phyloP scores from a whole-genome alignment of 2,113 vertebrate genomes.

The Mormoops blainvillei region DNA sequence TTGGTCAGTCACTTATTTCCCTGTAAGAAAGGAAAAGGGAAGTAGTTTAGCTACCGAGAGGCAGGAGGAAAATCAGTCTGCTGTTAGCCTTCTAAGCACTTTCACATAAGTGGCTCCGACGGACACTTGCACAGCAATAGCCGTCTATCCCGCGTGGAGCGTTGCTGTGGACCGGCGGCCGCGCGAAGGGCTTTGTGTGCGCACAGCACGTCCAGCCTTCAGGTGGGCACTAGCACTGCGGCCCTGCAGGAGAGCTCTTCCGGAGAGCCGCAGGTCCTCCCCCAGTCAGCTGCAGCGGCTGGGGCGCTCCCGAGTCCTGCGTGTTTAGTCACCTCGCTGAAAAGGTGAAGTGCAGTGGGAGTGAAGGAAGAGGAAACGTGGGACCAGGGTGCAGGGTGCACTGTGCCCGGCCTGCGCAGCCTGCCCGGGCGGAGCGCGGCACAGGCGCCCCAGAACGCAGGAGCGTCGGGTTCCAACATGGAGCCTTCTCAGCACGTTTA shows the following conservation, averaged over 20 bases:
- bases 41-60: slow-evolving; percentile 23
- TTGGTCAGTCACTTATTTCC: slow-evolving; percentile 35
- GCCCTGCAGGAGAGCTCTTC: not conserved
- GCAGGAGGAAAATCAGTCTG: not conserved
- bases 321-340: not conserved
- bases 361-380: not conserved
- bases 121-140: not conserved
- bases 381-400: not conserved
- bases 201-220: not conserved
- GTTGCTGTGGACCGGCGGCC: not conserved
- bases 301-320: not conserved
- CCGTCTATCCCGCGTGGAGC: not conserved
- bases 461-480: not conserved
- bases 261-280: not conserved
- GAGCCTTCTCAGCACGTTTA: not conserved
- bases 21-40: slow-evolving; percentile 36
- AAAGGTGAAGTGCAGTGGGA: not conserved
- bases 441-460: not conserved
- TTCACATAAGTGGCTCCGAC: not conserved
- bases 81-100: not conserved
- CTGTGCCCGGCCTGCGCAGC: not conserved
- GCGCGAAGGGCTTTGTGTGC: not conserved
- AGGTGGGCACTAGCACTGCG: too few species aligned
- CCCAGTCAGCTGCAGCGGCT: not conserved
- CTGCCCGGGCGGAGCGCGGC: too few species aligned